These are phyloP conservation scores for Lepus timidus DNA, from an alignment of 2,113 vertebrate species.

Conservation along the genomic window DNA sequence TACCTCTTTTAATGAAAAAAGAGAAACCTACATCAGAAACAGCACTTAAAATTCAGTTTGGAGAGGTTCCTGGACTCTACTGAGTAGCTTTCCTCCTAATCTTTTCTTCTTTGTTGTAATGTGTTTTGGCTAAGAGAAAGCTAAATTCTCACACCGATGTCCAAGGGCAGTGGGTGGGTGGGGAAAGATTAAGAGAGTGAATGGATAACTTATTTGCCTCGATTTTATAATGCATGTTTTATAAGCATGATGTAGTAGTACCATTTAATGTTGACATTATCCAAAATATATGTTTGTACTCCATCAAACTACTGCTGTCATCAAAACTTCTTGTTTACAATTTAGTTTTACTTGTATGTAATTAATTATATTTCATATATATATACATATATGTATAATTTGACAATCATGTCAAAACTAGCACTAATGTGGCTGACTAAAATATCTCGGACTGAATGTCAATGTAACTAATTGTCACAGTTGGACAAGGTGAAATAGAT, in stretches of 20 bases:
- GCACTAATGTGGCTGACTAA: conserved; percentile 19
- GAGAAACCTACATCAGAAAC: conserved; percentile 71
- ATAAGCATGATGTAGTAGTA: background rate
- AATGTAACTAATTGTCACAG: background rate
- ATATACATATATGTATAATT: conserved; percentile 23
- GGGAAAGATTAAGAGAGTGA: conserved; percentile 29
- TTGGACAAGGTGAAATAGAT: background rate
- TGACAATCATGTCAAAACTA: conserved; percentile 43
- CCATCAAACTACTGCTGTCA: background rate
- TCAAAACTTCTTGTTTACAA: background rate
- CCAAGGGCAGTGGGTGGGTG: background rate
- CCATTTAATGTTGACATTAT: background rate
- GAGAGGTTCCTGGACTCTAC: conserved; percentile 64
- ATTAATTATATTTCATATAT: background rate
- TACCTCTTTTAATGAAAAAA: conserved; percentile 66
- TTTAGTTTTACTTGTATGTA: conserved; percentile 25
- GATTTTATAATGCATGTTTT: conserved; percentile 58
- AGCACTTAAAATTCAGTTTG: conserved; percentile 81
- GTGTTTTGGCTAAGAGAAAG: conserved; percentile 46
- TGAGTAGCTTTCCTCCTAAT: conserved; percentile 18
- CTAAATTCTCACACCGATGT: conserved; percentile 59
- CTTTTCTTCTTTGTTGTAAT: conserved; percentile 66
- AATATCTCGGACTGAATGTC: conserved; percentile 24
- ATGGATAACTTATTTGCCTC: conserved; percentile 43
- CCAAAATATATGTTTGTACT: conserved; percentile 23